Evolutionary conservation across 2,888 invertebrate genomes (phyloP).

Genomic region (Hecatera dysodea): DNA sequence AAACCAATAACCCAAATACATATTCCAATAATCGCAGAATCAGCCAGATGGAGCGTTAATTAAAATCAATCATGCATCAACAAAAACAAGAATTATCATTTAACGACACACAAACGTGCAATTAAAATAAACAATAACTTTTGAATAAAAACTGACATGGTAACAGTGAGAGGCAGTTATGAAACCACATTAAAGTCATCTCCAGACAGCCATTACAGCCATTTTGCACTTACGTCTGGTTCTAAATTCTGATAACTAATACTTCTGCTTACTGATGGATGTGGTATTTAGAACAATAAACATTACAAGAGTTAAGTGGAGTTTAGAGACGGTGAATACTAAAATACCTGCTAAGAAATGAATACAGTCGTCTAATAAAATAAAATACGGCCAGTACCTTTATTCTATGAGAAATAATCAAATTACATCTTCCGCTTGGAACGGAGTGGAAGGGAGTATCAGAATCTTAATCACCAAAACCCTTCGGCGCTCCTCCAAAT

Average conservation of each 20-base stretch:
- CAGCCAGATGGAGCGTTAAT: slow-evolving; percentile 36
- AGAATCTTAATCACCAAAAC: too few species aligned
- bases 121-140: slow-evolving; percentile 2
- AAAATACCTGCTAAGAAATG: neutral
- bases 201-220: neutral
- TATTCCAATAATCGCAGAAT: slow-evolving; percentile 26
- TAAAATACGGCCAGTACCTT: neutral
- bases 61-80: slow-evolving; percentile 55
- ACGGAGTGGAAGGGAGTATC: too few species aligned
- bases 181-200: slow-evolving; percentile 19
- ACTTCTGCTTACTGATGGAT: neutral
- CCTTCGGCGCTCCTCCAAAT: too few species aligned
- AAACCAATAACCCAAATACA: slow-evolving; percentile 1
- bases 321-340: neutral
- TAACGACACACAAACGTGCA: neutral
- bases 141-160: neutral
- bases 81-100: slow-evolving; percentile 31
- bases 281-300: slow-evolving; percentile 11
- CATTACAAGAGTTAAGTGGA: neutral
- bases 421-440: too few species aligned
- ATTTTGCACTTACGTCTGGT: slow-evolving; percentile 18
- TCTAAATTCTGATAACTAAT: slow-evolving; percentile 11
- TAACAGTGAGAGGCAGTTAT: slow-evolving; percentile 13
- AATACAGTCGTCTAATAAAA: neutral
- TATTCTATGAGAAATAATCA: too few species aligned